Conservation (phyloP, 2,113 vertebrate genomes). For the Thalassarche chlororhynchos region DNA sequence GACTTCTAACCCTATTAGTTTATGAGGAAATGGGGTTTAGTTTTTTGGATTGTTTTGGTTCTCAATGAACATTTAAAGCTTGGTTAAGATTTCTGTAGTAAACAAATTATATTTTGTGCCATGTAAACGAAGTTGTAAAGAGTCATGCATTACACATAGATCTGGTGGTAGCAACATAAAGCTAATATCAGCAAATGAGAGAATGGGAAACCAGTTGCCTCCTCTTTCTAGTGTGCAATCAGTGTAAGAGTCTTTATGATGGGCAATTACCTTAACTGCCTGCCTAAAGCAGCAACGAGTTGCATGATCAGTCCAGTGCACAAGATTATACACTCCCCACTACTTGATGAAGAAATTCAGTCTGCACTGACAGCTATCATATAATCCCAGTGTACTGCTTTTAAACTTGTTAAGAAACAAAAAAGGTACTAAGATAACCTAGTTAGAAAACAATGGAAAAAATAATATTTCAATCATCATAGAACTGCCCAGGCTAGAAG, state of each 20-base stretch:
- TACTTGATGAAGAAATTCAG: conserved; percentile 49
- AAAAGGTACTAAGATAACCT: background rate
- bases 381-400: background rate
- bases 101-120: conserved; percentile 36
- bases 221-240: conserved; percentile 41
- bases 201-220: conserved; percentile 1
- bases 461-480: background rate
- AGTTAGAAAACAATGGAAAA: background rate
- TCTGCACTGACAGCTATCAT: background rate
- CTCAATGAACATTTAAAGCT: conserved; percentile 1
- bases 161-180: conserved; percentile 18
- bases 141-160: background rate
- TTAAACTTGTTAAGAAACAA: background rate
- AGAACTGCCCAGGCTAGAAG: background rate
- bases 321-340: conserved; percentile 19
- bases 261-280: conserved; percentile 65
- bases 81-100: conserved; percentile 41
- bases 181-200: conserved; percentile 53
- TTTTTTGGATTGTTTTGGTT: background rate
- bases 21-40: background rate
- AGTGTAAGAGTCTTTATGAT: conserved; percentile 39
- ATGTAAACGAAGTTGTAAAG: conserved; percentile 61
- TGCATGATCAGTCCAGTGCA: conserved; percentile 47
- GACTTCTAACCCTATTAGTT: background rate
- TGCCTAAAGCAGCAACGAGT: conserved; percentile 46